Evolutionary conservation across 2,888 invertebrate genomes (phyloP), one percentile per base, ranked within the genome.

Genomic region (Diadegma fenestrale): DNA sequence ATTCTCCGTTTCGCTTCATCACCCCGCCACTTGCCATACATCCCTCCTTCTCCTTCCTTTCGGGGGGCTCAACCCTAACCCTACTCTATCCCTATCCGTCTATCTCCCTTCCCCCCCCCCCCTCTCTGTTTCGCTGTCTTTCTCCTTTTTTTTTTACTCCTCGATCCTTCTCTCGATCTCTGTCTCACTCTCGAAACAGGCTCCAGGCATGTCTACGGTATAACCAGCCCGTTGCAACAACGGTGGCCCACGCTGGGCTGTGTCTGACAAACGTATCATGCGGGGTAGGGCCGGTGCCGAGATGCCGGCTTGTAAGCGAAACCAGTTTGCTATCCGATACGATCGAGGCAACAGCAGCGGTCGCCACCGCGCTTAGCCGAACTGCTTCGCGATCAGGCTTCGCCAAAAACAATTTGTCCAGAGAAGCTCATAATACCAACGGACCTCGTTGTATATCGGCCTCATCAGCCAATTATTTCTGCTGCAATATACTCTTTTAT

Each of bases 261-360:
- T 91, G 82, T 83, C 85, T 85, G 85, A 92, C 93, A 93, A 93
- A 92, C 92, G 93, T 93, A 93, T 93, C 93, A 93, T 93, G 93
- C 91, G 90, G 93, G 93, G 93, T 92, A 93, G 93, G 93, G 92
- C 93, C 91, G 93, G 92, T 92, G 91, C 92, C 89, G 93, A 92
- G 93, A 94, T 93, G 93, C 92, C 92, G 94, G 91, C 91, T 93
- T 93, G 94, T 93, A 94, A 94, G 90, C 92, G 93, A 93, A 94
- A 94, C 94, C 93, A 94, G 94, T 94, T 94, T 93, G 94, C 94
- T 92, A 94, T 93, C 91, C 94, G 94, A 94, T 94, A 92, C 93
- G 93, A 94, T 92, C 93, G 94, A 93, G 92, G 93, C 92, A 94
- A 92, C 92, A 94, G 91, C 90, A 86, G 86, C 84, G 82, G 80